Evolutionary conservation across 92 coral and sea anemone species (phyloP), one percentile per base, ranked within the genome.

Genomic region (Blastomussa wellsi): DNA sequence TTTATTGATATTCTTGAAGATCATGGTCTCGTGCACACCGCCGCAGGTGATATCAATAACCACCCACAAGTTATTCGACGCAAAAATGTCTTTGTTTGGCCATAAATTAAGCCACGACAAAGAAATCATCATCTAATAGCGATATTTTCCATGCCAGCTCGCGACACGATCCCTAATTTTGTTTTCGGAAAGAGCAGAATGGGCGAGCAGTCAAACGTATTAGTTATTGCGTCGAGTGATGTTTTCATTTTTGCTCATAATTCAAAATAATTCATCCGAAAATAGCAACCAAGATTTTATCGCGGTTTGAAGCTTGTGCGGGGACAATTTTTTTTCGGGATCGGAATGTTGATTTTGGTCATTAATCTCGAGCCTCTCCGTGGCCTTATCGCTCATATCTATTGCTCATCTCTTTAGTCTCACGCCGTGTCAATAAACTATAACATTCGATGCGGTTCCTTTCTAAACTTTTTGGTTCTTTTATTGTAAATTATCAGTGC

Each of bases 81-180:
- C 20, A 74, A 74, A 83, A 62, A 74, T 83, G 42, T 19, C 87
- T 57, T 83, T 74, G 87, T 83, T 59, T 37, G 44, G 49, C 49
- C 84, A 35, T 75, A 74, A 74, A 83, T 83, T 83, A 68, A 74
- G 72, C 80, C 73, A 33, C 31, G 31, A 74, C 81, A 74, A 83
- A 83, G 80, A 75, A 57, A 74, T 75, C 69, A 75, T 73, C 87
- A 49, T 83, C 48, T 83, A 32, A 74, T 62, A 42, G 87, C 81
- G 87, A 74, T 74, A 74, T 74, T 83, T 83, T 83, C 31, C 60
- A 74, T n/a, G 73, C 73, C 81, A 6, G 51, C 47, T 79, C 71
- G 5, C 14, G 79, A 82, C 78, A 71, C 1, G 52, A 12, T 59
- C 79, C 20, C 67, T 51, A 51, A 82, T 72, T 74, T 59, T 83